phyloP scores from a whole-genome alignment of 2,113 vertebrate genomes.

The Tenebrosternarchus preto region DNA sequence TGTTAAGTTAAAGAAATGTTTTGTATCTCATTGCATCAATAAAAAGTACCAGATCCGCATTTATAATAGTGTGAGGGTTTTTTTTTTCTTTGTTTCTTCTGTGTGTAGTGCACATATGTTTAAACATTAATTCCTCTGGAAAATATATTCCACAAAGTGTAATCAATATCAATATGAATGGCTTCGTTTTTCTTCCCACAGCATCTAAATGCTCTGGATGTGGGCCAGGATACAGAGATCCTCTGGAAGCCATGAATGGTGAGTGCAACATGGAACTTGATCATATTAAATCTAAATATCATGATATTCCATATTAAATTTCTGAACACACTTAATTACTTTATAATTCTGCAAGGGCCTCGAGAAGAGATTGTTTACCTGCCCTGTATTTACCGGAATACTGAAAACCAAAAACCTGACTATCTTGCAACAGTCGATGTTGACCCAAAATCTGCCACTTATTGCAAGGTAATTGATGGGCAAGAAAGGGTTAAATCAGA shows the following conservation, averaged over 20 bases:
- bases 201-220: slow-evolving; percentile 79
- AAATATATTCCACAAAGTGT: background rate
- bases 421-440: slow-evolving; percentile 93
- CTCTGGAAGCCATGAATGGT: slow-evolving; percentile 92
- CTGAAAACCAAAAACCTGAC: slow-evolving; percentile 77
- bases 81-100: too few relatives aligned
- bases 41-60: too few relatives aligned
- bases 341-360: slow-evolving; percentile 71
- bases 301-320: background rate
- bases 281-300: background rate
- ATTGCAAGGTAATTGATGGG: slow-evolving; percentile 78
- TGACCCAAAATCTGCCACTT: slow-evolving; percentile 79
- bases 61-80: too few relatives aligned
- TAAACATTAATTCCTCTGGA: background rate
- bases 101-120: too few relatives aligned
- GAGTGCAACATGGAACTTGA: slow-evolving; percentile 41
- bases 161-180: background rate
- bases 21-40: too few relatives aligned
- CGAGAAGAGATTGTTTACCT: slow-evolving; percentile 88
- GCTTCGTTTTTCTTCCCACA: slow-evolving; percentile 25
- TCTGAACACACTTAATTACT: background rate
- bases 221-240: slow-evolving; percentile 85
- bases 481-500: background rate
- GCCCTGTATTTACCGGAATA: slow-evolving; percentile 90
- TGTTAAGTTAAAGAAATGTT: too few relatives aligned